Base-by-base conservation (phyloP, 2,888 invertebrate genomes). In the Electrophaes corylata region DNA sequence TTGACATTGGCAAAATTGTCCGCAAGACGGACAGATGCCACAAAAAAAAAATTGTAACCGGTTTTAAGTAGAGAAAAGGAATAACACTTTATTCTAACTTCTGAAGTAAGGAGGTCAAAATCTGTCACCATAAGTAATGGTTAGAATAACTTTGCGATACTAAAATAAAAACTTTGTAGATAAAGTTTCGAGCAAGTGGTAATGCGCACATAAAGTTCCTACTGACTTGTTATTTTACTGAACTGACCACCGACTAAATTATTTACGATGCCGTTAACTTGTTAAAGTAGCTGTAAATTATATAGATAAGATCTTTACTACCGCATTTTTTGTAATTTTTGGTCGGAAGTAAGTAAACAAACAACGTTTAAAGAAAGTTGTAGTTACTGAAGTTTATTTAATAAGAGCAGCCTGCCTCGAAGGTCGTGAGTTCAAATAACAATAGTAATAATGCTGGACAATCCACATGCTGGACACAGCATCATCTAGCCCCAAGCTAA, bases 241-340 rank as follows among this genome's bases (percentile, higher is more conserved):
- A 54, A 46, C 49, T 39, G 62, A 49, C 62, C 57, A 48, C 60
- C 65, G 55, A 66, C 69, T 70, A 73, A 75, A 73, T 66, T 71
- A 83, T 83, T 83, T 81, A 84, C 65, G 78, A 77, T 75, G 77
- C 80, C 81, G 82, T 83, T 83, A 83, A 78, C 77, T 73, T 77
- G 81, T 80, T 72, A 74, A 76, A 77, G 77, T 75, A 69, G 64
- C 74, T 73, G 78, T 84, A 83, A 83, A 83, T 83, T 81, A 79
- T 60, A 23, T 44, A 60, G 84, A 84, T 84, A 75, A 69, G 67
- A 76, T 73, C 74, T 70, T 67, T 66, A 73, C 62, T 53, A 43
- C 43, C 48, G 45, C 31, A 43, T 41, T 58, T 61, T 61, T 57
- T 57, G 58, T 59, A 54, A 45, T 54, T 54, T 59, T 59, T 44